Evolutionary conservation across 2,888 invertebrate genomes (phyloP), one percentile per base, ranked within the genome.

Genomic region (Zaprionus obscuricornis): DNA sequence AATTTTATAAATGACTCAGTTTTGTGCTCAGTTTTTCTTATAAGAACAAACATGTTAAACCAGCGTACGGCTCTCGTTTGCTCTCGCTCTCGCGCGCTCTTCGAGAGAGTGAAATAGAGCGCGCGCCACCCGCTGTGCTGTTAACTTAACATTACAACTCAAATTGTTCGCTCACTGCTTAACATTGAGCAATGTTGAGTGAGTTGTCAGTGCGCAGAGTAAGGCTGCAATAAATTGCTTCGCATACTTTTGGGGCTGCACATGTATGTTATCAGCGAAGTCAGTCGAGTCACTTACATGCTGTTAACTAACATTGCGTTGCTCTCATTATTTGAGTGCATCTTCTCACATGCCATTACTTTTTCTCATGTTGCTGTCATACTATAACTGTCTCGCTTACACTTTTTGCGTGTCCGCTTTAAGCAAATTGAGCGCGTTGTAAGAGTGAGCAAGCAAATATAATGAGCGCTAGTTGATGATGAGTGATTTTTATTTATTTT

Each of bases 1-100:
- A 83, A 85, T 87, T 87, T 86, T 71, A 82, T 82, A 77, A 87
- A 84, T 87, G 83, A 85, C 72, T 70, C 65, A 67, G 65, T 49
- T 65, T 68, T 56, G 65, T 46, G 70, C 77, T 74, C 77, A 56
- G 65, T 72, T 55, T 59, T 75, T 63, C 59, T 66, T 62, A 71
- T 69, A 68, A 71, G 68, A 68, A 68, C 71, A 65, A 65, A 70
- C 31, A 66, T 16, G 66, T 42, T 6, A 54, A 70, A 42, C 60
- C 24, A 40, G 31, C 57, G 13, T 26, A 2, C 14, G 51, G 11
- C 18, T 33, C 20, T 40, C 31, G 31, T 57, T 27, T 54, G 58
- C 27, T 36, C 50, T 31, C 33, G 16, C 24, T 39, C 16, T 11
- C 31, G 10, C 36, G 5, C 11, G 14, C 16, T 20, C 24, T 16